A percentile compares a stretch with the other conserved stretches of the same genome.
phyloP scores from a whole-genome alignment of 2,113 vertebrate genomes.

The Morone chrysops region DNA sequence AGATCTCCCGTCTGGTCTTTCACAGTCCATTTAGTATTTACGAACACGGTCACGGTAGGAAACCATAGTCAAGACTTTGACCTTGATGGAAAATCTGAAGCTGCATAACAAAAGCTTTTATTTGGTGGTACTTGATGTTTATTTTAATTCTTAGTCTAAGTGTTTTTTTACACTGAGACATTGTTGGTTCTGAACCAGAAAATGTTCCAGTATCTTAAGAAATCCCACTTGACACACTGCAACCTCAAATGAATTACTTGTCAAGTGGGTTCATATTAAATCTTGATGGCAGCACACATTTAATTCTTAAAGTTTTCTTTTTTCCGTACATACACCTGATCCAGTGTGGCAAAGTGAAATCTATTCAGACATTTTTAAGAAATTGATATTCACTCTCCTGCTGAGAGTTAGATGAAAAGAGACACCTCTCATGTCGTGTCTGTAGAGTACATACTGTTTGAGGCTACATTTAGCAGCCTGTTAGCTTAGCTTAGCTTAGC shows the following conservation, averaged over 20 bases:
- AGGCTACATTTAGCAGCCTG: background rate
- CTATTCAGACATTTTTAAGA: background rate
- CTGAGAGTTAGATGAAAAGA: background rate
- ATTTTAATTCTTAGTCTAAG: constrained; percentile 1
- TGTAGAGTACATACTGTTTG: background rate
- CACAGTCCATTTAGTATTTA: background rate
- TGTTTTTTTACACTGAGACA: background rate
- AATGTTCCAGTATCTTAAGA: constrained; percentile 2
- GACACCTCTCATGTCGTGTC: background rate
- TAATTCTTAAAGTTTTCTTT: background rate
- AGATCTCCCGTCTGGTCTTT: background rate
- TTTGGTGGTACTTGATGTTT: constrained; percentile 23
- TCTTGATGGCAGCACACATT: background rate
- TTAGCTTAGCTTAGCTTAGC: constrained; percentile 28
- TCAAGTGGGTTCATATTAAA: background rate
- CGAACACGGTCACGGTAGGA: background rate
- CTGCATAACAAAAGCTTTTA: background rate
- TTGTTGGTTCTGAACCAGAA: constrained; percentile 12
- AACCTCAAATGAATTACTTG: constrained; percentile 1
- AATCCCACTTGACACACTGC: background rate
- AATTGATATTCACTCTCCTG: background rate
- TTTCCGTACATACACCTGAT: background rate
- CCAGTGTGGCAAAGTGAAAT: background rate
- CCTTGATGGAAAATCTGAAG: constrained; percentile 49
- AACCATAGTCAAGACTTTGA: constrained; percentile 1